Evolutionary conservation across 2,888 invertebrate species (phyloP).

Genomic region (Ennomos quercinarius): DNA sequence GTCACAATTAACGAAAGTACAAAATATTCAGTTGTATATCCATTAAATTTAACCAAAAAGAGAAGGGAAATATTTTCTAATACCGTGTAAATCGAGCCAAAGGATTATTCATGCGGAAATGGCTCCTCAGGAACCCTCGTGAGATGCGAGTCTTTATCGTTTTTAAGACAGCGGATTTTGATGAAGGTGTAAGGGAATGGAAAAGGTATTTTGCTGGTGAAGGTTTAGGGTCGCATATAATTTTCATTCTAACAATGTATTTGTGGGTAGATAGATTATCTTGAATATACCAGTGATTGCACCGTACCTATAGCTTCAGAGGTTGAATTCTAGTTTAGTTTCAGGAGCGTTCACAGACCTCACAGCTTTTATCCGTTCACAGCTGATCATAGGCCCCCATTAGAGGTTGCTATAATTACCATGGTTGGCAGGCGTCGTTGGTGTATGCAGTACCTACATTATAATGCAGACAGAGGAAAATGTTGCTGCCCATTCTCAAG

Average conservation of each 20-base stretch:
- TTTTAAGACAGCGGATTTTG: slow-evolving; percentile 41
- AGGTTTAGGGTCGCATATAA: background rate
- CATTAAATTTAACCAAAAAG: background rate
- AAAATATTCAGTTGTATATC: background rate
- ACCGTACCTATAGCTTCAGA: too few relatives aligned
- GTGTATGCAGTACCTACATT: too few relatives aligned
- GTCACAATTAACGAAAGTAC: too few relatives aligned
- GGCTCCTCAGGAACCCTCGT: slow-evolving; percentile 34
- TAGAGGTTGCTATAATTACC: too few relatives aligned
- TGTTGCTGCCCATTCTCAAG: too few relatives aligned
- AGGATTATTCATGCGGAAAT: slow-evolving; percentile 43
- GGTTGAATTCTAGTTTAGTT: too few relatives aligned
- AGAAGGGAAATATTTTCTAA: background rate
- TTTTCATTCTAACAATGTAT: slow-evolving; percentile 3
- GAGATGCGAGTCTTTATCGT: slow-evolving; percentile 37
- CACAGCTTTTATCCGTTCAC: too few relatives aligned
- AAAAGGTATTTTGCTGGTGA: slow-evolving; percentile 16
- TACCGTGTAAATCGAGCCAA: slow-evolving; percentile 15
- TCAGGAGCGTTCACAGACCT: too few relatives aligned
- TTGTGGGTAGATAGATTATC: background rate
- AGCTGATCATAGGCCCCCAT: too few relatives aligned
- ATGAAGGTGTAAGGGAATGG: slow-evolving; percentile 36
- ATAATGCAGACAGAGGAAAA: too few relatives aligned
- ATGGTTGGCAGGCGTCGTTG: too few relatives aligned
- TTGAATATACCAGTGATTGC: too few relatives aligned